Conservation (phyloP, 2,113 vertebrate species). For the Corapipo altera region DNA sequence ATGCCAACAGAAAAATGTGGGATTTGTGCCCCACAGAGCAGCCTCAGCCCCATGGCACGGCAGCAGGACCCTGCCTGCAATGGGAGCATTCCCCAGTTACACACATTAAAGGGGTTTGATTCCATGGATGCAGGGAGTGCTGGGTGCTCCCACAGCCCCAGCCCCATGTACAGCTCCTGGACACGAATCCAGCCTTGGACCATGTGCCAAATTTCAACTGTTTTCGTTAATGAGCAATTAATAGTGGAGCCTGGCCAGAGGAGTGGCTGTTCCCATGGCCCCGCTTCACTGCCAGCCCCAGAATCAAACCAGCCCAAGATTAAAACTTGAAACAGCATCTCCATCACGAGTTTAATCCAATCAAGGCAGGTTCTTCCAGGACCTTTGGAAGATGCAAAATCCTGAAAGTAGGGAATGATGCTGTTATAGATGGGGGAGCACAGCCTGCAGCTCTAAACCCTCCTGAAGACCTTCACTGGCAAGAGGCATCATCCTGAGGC, state of each 20-base stretch:
- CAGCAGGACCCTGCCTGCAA: not conserved
- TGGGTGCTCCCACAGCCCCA: not conserved
- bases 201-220: not conserved
- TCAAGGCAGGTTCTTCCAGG: not conserved
- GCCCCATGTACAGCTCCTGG: not conserved
- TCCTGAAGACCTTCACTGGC: not conserved
- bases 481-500: not conserved
- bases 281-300: not conserved
- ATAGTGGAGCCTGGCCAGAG: not conserved
- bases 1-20: not conserved
- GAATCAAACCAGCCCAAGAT: not conserved
- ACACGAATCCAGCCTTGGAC: accelerated
- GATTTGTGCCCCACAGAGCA: not conserved
- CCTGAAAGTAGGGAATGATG: not conserved
- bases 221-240: not conserved
- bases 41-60: accelerated
- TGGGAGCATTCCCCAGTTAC: too few relatives aligned
- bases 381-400: not conserved
- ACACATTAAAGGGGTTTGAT: not conserved
- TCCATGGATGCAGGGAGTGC: not conserved
- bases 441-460: not conserved
- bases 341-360: not conserved
- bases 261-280: not conserved
- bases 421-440: not conserved
- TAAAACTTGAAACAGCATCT: not conserved